Base-by-base conservation (phyloP, 1,140 invertebrate species). In the Palaemon carinicauda region DNA sequence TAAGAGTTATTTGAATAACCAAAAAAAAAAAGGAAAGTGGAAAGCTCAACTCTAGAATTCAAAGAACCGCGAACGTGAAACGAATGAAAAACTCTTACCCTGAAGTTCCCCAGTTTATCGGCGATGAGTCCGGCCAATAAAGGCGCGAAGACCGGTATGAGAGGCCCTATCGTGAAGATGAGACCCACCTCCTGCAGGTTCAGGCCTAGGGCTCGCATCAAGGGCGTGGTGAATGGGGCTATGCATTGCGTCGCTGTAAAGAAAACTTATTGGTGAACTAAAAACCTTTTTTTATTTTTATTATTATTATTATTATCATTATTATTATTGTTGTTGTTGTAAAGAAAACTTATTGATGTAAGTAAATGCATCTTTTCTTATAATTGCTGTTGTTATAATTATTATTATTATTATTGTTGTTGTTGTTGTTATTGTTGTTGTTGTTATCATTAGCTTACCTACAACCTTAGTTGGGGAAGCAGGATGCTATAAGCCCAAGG, bases 181-280 rank as follows among this genome's bases (percentile, higher is more conserved):
- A 86, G 31, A 7, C 65, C 83, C 3, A 77, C 71, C 65, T 86
- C 83, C 27, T 80, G 77, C 27, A 86, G 24, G 24, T 75, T 86
- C 15, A 86, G 60, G 5, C 83, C 83, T n/a, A 86, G n/a, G 9
- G 83, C 75, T 51, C 77, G 24, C 52, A 86, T 27, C 5, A 86
- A 50, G n/a, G 87, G 56, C 3, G 88, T 81, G 9, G 80, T 84
- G 82, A 87, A 89, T n/a, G 88, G 88, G 0, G 77, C 78, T 50
- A 89, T 77, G 52, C 88, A 89, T 41, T 89, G 88, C 14, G 86
- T 89, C 4, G 81, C 85, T 89, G 88, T 12, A 60, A 69, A 51
- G 24, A n/a, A 50, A 21, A 17, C n/a, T n/a, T n/a, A n/a, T n/a
- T n/a, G n/a, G 15, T 15, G 53, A 60, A 41, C 31, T 1, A 73